Percentiles rank a stretch among this genome's conserved stretches.
phyloP scores from a whole-genome alignment of 1,140 invertebrate genomes.

The Reticulitermes speratus region DNA sequence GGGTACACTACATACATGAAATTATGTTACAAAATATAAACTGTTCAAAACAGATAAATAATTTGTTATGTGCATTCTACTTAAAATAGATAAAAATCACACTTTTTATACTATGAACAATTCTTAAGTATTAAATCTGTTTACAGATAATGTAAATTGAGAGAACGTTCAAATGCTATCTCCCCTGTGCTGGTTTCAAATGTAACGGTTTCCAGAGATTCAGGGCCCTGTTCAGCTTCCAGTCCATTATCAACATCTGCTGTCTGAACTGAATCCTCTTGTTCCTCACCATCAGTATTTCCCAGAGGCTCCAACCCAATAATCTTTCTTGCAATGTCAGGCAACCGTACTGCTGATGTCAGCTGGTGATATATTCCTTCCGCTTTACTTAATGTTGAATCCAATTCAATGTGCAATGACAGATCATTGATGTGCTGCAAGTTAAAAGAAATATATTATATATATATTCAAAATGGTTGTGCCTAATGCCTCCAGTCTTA shows the following conservation, averaged over 20 bases:
- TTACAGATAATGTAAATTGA: slow-evolving; percentile 22
- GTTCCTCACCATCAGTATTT: background rate
- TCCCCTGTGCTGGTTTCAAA: background rate
- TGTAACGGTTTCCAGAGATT: slow-evolving; percentile 14
- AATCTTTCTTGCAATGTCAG: slow-evolving; percentile 65
- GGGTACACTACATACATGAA: background rate
- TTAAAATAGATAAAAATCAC: too few species aligned
- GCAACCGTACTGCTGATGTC: slow-evolving; percentile 61
- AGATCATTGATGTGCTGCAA: slow-evolving; percentile 92
- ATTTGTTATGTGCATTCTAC: background rate
- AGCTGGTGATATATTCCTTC: slow-evolving; percentile 89
- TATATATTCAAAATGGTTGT: background rate
- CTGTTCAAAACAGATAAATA: slow-evolving; percentile 1
- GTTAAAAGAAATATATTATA: slow-evolving; percentile 40
- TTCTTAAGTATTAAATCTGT: background rate
- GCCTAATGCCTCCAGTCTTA: too few species aligned
- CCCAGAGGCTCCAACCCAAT: slow-evolving; percentile 58
- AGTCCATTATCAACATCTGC: background rate
- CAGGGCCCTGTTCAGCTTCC: background rate
- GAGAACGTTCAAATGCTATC: slow-evolving; percentile 28
- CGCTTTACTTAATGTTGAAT: slow-evolving; percentile 75
- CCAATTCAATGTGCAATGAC: slow-evolving; percentile 78
- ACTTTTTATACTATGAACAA: background rate
- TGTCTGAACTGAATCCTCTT: background rate
- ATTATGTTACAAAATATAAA: background rate